phyloP scores from a whole-genome alignment of 2,113 vertebrate species.

The Chionomys nivalis region DNA sequence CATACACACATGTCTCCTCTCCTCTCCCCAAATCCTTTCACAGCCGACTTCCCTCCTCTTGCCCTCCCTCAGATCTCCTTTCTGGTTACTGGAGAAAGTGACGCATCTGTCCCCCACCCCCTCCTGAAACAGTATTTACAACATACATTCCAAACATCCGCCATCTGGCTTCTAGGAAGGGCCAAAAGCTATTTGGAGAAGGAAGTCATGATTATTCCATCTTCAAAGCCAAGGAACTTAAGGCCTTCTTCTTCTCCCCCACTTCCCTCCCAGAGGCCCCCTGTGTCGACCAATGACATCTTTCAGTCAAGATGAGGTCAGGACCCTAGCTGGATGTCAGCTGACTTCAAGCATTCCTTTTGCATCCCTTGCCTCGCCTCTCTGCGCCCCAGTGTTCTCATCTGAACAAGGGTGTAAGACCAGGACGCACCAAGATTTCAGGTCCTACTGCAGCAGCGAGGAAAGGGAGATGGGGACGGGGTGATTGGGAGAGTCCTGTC shows the following conservation, averaged over 20 bases:
- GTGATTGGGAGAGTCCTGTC: not conserved
- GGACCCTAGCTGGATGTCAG: not conserved
- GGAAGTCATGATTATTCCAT: slow-evolving; percentile 78
- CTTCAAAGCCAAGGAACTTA: slow-evolving; percentile 74
- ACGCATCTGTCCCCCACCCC: slow-evolving; percentile 53
- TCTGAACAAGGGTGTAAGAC: not conserved
- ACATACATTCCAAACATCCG: slow-evolving; percentile 82
- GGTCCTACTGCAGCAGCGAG: not conserved
- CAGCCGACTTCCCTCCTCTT: not conserved
- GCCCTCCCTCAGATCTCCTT: slow-evolving; percentile 36
- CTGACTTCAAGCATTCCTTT: not conserved
- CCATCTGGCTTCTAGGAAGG: slow-evolving; percentile 80
- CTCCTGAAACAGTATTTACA: slow-evolving; percentile 79
- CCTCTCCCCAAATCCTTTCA: not conserved
- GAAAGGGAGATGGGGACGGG: too few species aligned
- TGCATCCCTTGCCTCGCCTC: not conserved
- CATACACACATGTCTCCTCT: not conserved
- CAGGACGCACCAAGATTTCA: not conserved
- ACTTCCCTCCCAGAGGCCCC: slow-evolving; percentile 4
- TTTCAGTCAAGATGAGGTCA: not conserved
- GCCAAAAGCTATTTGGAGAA: slow-evolving; percentile 78
- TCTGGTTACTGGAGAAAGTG: slow-evolving; percentile 67
- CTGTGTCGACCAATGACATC: not conserved
- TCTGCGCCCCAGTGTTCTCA: not conserved
- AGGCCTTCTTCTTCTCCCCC: slow-evolving; percentile 33